Evolutionary conservation across 2,113 vertebrate species (phyloP).

Genomic region (Podarcis muralis): DNA sequence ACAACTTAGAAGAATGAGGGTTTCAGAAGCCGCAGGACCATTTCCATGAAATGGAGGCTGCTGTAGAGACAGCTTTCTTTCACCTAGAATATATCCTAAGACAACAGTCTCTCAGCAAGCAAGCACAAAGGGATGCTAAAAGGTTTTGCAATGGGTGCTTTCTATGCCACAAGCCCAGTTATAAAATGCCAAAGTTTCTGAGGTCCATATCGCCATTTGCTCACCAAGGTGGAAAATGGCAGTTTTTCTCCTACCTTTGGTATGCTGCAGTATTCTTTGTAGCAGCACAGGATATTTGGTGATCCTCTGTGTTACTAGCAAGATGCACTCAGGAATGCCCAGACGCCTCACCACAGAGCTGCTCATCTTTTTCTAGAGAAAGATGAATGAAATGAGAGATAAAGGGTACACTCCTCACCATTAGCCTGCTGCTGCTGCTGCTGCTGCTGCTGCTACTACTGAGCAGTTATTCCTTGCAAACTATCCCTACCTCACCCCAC

Average conservation of each 20-base stretch:
- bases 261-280: constrained; percentile 92
- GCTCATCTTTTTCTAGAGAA: constrained; percentile 93
- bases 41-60: not conserved
- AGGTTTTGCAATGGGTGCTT: not conserved
- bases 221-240: not conserved
- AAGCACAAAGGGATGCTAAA: not conserved
- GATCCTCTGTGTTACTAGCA: constrained; percentile 96
- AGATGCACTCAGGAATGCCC: constrained; percentile 94
- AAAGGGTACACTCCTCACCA: not conserved
- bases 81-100: not conserved
- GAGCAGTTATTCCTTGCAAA: not conserved
- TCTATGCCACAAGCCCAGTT: not conserved
- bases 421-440: too few species aligned
- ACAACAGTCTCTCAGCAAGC: not conserved
- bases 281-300: constrained; percentile 96
- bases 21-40: not conserved
- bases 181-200: not conserved
- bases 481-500: not conserved
- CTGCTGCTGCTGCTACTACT: not conserved
- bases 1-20: not conserved
- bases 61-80: not conserved
- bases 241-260: constrained; percentile 81
- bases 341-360: constrained; percentile 90
- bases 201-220: not conserved
- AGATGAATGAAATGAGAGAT: not conserved